Evolutionary conservation across 2,888 invertebrate species (phyloP).

Genomic region (Agapostemon virescens): DNA sequence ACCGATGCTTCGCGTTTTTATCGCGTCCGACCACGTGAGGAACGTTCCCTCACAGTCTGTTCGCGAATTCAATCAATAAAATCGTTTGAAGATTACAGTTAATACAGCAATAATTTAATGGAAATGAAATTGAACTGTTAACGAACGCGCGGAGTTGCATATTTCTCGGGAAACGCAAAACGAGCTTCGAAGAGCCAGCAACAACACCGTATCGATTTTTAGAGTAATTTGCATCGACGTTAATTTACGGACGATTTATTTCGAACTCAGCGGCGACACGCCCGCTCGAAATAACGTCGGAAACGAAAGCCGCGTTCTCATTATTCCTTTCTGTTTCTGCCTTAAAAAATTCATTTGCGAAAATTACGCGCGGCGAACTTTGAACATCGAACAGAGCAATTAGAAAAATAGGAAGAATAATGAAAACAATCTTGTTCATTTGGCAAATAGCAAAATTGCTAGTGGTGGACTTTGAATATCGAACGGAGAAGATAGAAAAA

Average conservation of each 20-base stretch:
- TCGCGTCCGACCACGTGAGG: too few relatives aligned
- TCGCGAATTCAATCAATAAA: not conserved
- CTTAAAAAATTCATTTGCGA: not conserved
- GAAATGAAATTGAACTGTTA: conserved; percentile 3
- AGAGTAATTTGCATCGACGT: not conserved
- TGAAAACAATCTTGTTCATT: too few relatives aligned
- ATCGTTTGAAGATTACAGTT: not conserved
- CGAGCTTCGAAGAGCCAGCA: not conserved
- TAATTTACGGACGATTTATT: conserved; percentile 6
- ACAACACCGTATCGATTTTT: conserved; percentile 9
- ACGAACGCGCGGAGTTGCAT: conserved; percentile 2
- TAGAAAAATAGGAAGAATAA: too few relatives aligned
- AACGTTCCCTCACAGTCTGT: not conserved
- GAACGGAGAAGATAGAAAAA: too few relatives aligned
- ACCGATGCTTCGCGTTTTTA: too few relatives aligned
- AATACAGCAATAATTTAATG: not conserved
- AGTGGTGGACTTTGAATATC: too few relatives aligned
- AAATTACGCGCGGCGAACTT: not conserved
- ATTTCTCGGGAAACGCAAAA: not conserved
- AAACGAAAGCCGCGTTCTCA: not conserved
- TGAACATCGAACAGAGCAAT: not conserved
- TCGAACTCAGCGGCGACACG: not conserved
- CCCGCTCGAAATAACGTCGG: not conserved
- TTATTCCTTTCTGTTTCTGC: not conserved
- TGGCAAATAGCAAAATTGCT: too few relatives aligned